Evolutionary conservation across 2,888 invertebrate species (phyloP), one percentile per base, ranked within the genome.

Genomic region (Megaustenia siamemsis): DNA sequence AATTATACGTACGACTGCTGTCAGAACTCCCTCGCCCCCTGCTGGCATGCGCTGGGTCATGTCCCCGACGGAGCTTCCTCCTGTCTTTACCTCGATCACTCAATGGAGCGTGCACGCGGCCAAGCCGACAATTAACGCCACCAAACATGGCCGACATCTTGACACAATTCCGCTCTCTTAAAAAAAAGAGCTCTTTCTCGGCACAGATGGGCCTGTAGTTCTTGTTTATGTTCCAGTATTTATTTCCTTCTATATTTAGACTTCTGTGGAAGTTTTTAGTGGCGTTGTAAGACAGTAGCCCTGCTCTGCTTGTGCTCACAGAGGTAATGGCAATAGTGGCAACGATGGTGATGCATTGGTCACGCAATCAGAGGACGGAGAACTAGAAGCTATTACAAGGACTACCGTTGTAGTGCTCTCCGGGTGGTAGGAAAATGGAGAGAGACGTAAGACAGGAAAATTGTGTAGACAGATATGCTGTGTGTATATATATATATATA

Each of bases 111-210:
- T 76, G 76, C 32, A 49, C 32, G 49, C 10, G 76, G 53, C 76
- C 53, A 76, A 15, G 76, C 43, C 76, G 53, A 43, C 76, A 49
- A 53, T 76, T 76, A 76, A 53, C 53, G 76, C 49, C 76, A 76
- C 53, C 76, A 76, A 76, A 53, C 53, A 73, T n/a, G 35, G 40
- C 10, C 18, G n/a, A n/a, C 56, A 3, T 24, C n/a, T 56, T 5
- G n/a, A 24, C 18, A 24, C 24, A 12, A 15, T 56, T n/a, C 40
- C 35, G 4, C n/a, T n/a, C n/a, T n/a, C 35, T 12, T 43, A 73
- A 40, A 10, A n/a, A 18, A 35, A 40, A 15, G n/a, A 12, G 18
- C 10, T 8, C 38, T n/a, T 73, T 24, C 40, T 15, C 35, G 40
- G 10, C 73, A 43, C 73, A 73, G 73, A 73, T 73, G 73, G 73